A percentile compares a stretch with the other conserved stretches of the same genome.
phyloP scores from a whole-genome alignment of 35 echinoderm and acorn worm species.

The Apostichopus californicus region DNA sequence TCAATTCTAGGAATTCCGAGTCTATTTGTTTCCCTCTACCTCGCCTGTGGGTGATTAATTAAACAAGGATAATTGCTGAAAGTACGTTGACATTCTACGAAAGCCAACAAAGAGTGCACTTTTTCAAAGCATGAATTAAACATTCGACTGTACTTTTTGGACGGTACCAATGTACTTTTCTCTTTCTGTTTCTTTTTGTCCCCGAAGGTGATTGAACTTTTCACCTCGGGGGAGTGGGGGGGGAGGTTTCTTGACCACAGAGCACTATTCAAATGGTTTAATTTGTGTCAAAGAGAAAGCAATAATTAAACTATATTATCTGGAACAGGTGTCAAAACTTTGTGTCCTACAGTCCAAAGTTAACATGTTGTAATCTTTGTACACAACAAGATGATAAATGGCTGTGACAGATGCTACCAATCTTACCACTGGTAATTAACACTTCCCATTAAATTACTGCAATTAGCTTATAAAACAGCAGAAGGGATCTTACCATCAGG shows the following conservation, averaged over 20 bases:
- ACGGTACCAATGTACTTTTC: not conserved
- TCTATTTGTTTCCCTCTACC: not conserved
- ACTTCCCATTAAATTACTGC: too few relatives aligned
- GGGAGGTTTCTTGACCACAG: not conserved
- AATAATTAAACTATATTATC: not conserved
- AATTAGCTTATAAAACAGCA: too few relatives aligned
- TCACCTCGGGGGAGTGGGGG: not conserved
- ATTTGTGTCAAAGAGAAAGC: not conserved
- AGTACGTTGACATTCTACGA: constrained; percentile 18
- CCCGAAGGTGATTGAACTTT: not conserved
- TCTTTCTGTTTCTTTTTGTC: not conserved
- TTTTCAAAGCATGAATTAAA: not conserved
- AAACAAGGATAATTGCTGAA: constrained; percentile 24
- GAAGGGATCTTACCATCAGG: too few relatives aligned
- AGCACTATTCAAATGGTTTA: not conserved
- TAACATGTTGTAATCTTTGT: not conserved
- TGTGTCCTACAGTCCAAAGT: not conserved
- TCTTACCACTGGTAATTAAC: too few relatives aligned
- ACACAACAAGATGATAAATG: not conserved
- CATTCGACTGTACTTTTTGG: not conserved
- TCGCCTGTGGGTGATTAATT: constrained; percentile 17
- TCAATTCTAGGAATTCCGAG: not conserved
- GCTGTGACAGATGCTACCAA: not conserved
- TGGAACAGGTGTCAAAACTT: not conserved
- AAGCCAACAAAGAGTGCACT: not conserved